Evolutionary conservation across 2,797 vertebrate genomes (phyloP).

Genomic region (Sebastes baramenuke): DNA sequence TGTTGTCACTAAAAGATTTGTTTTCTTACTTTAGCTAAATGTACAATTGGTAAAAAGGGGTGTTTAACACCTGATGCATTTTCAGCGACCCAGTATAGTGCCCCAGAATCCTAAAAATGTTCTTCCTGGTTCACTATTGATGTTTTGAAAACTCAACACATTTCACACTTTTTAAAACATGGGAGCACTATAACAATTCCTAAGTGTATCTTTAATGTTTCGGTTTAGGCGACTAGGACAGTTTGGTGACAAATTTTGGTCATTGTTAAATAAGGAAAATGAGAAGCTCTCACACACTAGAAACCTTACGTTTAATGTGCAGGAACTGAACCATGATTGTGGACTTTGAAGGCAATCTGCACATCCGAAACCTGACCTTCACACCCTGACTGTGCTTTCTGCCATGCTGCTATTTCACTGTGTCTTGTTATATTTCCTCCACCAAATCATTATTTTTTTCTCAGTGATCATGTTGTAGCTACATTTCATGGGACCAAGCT

Average conservation of each 20-base stretch:
- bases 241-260: neutral
- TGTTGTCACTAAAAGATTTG: neutral
- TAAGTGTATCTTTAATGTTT: neutral
- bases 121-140: neutral
- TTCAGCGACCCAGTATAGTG: neutral
- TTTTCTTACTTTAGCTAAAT: neutral
- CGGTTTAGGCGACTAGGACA: neutral
- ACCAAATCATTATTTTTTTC: neutral
- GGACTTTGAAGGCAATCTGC: neutral
- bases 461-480: neutral
- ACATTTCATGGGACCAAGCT: slow-evolving; percentile 5
- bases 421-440: neutral
- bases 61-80: neutral
- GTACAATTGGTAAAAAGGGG: neutral
- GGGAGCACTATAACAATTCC: neutral
- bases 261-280: neutral
- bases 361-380: neutral
- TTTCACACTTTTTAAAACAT: neutral
- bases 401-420: slow-evolving; percentile 36
- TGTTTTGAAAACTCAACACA: neutral
- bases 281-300: neutral
- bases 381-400: neutral
- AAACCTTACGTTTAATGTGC: neutral
- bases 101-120: neutral
- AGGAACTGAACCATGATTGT: neutral